These are phyloP conservation scores for Romanogobio albipinnatus DNA, from an alignment of 2,113 vertebrate species.

Conservation along the genomic window DNA sequence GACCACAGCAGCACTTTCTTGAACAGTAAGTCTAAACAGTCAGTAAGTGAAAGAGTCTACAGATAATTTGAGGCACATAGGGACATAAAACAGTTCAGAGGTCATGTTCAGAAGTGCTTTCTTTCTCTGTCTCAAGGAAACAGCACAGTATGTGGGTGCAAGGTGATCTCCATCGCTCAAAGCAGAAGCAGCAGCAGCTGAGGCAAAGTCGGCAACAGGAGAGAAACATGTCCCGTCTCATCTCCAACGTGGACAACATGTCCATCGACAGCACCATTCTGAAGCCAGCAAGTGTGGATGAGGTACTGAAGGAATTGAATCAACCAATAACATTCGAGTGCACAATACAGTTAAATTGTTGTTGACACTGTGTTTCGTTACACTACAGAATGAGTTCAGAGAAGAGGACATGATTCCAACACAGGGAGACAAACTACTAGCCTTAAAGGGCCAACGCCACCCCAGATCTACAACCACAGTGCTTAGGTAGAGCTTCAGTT, in stretches of 20 bases:
- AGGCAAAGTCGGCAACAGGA: slow-evolving; percentile 57
- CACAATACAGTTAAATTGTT: neutral
- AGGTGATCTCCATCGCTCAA: slow-evolving; percentile 83
- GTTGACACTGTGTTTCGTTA: neutral
- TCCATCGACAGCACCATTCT: slow-evolving; percentile 77
- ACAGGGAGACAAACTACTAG: slow-evolving; percentile 90
- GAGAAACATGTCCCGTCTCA: slow-evolving; percentile 75
- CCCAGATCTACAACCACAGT: slow-evolving; percentile 73
- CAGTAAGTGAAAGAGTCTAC: neutral
- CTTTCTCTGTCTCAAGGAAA: slow-evolving; percentile 74
- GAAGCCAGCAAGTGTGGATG: slow-evolving; percentile 77
- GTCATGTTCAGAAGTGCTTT: neutral
- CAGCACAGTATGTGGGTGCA: slow-evolving; percentile 86
- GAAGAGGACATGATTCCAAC: slow-evolving; percentile 75
- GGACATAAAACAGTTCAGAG: neutral
- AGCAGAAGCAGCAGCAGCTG: slow-evolving; percentile 75
- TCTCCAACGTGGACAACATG: slow-evolving; percentile 85
- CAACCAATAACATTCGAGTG: neutral
- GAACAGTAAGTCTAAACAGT: slow-evolving; percentile 81
- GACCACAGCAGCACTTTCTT: slow-evolving; percentile 91
- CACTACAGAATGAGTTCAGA: slow-evolving; percentile 75
- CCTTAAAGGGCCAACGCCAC: slow-evolving; percentile 84
- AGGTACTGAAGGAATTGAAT: slow-evolving; percentile 68
- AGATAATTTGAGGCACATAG: neutral
- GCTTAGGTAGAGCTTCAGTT: slow-evolving; percentile 30